Base-by-base conservation (phyloP, 2,113 vertebrate species). In the Columba livia region DNA sequence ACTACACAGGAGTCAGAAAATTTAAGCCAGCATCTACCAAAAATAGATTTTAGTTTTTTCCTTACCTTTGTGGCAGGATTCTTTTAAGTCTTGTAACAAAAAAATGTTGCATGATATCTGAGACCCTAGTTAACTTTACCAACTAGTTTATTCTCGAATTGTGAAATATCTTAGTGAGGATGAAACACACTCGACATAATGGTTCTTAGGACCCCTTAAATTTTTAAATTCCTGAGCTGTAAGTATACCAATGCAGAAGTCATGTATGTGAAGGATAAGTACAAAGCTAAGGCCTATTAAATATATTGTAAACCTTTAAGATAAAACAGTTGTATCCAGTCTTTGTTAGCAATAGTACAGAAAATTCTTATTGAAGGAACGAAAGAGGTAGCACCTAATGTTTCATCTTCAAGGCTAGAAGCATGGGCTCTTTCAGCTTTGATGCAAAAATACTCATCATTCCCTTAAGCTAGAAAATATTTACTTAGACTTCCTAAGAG, bases 31-130 rank as follows among this genome's bases (percentile, higher is more conserved):
- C 38, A 82, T 4, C n/a, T 69, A 40, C 7, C 13, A 7, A n/a
- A 65, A 12, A 79, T 15, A 42, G 2, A 58, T 77, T 34, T 78
- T 47, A 9, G 53, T 67, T 44, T 38, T 9, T 4, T 50, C 20
- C 19, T 5, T 1, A 0, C 2, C 19, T 31, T 47, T 88, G 32
- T 20, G 4, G 9, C 8, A 62, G 11, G 15, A 26, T 50, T 77
- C 16, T 83, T 77, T 47, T 40, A 85, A 72, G 16, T 15, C 25
- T 70, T 77, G 21, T 31, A 83, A 70, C 15, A 92, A 73, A 89
- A 85, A 25, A 12, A 75, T 1, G 15, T 15, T 84, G 18, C 4
- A 4, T 29, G 9, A 13, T 28, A 85, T 42, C 15, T 48, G n/a
- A 80, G 48, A 77, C 61, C 25, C 38, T 60, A 69, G 25, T 26